phyloP scores from a whole-genome alignment of 2,113 vertebrate genomes.

The Brachypodius melanocephalos region DNA sequence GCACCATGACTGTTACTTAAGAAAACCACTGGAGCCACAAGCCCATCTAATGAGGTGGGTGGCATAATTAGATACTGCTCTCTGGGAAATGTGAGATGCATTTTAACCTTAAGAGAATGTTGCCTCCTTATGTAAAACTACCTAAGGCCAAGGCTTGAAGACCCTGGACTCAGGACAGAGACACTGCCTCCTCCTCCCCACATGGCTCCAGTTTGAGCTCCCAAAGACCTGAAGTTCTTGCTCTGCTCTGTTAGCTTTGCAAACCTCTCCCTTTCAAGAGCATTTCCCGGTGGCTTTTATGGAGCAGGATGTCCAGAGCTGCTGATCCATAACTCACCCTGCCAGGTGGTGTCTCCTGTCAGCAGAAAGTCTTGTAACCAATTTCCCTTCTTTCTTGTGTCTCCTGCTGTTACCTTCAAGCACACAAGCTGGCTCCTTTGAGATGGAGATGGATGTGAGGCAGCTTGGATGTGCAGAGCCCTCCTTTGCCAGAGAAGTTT shows the following conservation, averaged over 20 bases:
- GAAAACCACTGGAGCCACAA: not conserved
- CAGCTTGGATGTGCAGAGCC: not conserved
- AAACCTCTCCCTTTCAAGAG: not conserved
- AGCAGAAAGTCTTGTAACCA: not conserved
- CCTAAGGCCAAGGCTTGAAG: not conserved
- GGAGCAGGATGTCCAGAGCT: not conserved
- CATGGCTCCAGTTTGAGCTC: not conserved
- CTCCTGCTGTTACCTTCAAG: not conserved
- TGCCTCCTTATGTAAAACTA: not conserved
- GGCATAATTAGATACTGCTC: not conserved
- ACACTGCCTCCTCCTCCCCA: not conserved
- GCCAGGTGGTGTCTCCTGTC: not conserved
- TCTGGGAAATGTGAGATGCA: not conserved
- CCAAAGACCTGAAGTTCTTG: not conserved
- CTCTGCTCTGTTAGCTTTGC: not conserved
- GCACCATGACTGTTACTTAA: not conserved
- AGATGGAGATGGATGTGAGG: not conserved
- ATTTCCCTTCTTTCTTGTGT: not conserved
- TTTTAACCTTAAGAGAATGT: not conserved
- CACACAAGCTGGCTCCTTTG: not conserved
- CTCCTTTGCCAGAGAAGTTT: not conserved
- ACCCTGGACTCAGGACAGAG: not conserved
- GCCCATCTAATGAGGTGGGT: not conserved
- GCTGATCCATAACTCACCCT: not conserved
- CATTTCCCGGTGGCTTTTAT: rapidly evolving